Evolutionary conservation across 1,140 invertebrate species (phyloP), one percentile per base, ranked within the genome.

Genomic region (Drosophila ironensis): DNA sequence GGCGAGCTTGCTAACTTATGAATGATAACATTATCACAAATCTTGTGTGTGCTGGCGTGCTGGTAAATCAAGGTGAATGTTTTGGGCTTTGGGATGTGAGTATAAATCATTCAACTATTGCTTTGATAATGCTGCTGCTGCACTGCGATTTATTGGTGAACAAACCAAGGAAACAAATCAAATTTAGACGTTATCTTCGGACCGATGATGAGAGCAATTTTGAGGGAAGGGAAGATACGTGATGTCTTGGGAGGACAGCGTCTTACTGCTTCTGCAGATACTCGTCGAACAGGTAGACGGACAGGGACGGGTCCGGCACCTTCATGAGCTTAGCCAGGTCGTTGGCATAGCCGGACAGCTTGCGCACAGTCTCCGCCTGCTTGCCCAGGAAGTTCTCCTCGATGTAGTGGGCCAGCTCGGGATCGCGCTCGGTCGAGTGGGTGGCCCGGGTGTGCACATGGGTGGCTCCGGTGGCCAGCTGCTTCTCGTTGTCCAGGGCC

Each of bases 241-340:
- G 53, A 19, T 45, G 25, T 44, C 30, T 6, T 25, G 27, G 33
- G 20, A 41, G 47, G 22, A n/a, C 12, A 44, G 52, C 46, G 44
- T 14, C 57, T 87, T 89, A 88, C 66, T 89, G 80, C 86, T 94
- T 94, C 68, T 94, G 91, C 57, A 96, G 91, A 74, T 95, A 95
- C 87, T 96, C 94, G 90, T 96, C 95, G 87, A 96, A 96, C 40
- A 96, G 75, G 80, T 93, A 96, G 57, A 95, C 70, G 7, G 92
- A 90, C 35, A 96, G 88, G 2, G 94, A 92, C 47, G 92, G 90
- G 64, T 95, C 93, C 3, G 89, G 91, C 59, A 92, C 91, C 12
- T 87, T 87, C 25, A 95, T 91, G 64, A 96, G 90, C 38, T 92
- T 92, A 72, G 93, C 93, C 64, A 96, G 90, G 88, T 96, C 95